These are phyloP conservation scores for Zosterops hypoxanthus DNA, from an alignment of 2,113 vertebrate species.

Conservation along the genomic window DNA sequence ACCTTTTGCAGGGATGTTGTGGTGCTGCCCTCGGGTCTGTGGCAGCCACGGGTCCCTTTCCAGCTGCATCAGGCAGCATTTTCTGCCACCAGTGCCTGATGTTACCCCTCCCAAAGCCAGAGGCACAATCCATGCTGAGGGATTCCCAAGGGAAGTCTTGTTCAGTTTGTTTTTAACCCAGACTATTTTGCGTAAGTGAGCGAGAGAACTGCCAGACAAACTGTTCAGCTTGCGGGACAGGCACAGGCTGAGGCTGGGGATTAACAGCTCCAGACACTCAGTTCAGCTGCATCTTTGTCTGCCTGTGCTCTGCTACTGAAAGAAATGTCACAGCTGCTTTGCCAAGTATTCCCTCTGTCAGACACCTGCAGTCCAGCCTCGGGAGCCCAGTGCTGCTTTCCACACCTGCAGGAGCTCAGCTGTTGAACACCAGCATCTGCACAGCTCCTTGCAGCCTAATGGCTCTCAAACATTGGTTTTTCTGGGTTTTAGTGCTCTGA, in stretches of 20 bases:
- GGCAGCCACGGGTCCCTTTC: neutral
- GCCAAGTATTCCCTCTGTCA: neutral
- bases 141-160: neutral
- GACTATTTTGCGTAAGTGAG: neutral
- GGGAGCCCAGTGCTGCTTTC: neutral
- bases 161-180: neutral
- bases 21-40: neutral
- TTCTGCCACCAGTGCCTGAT: fast-evolving
- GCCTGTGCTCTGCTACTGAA: fast-evolving
- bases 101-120: neutral
- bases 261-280: neutral
- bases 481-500: neutral
- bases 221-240: neutral
- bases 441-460: neutral
- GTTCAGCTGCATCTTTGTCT: neutral
- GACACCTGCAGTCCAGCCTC: neutral
- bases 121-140: neutral
- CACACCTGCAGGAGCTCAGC: neutral
- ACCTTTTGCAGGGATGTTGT: neutral
- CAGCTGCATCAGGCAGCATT: neutral
- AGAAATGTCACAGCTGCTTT: neutral
- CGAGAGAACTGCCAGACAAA: neutral
- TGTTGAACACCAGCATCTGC: neutral
- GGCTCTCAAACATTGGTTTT: neutral
- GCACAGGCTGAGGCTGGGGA: neutral